Conservation (phyloP, 2,113 vertebrate genomes). For the Suncus etruscus region DNA sequence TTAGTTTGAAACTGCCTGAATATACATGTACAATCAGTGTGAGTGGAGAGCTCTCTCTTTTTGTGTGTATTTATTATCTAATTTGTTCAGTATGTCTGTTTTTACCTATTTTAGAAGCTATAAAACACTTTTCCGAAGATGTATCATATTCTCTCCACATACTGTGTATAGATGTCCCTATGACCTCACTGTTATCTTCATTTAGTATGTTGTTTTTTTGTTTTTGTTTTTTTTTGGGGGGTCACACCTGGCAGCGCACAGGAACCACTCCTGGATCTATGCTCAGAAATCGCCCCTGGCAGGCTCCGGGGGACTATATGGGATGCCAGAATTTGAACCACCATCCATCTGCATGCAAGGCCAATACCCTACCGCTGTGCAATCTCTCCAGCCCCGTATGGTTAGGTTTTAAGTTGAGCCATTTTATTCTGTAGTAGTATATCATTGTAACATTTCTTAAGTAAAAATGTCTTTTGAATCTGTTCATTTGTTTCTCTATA, state of each 20-base stretch:
- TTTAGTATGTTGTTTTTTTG: not conserved
- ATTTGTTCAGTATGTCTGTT: not conserved
- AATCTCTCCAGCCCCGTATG: too few relatives aligned
- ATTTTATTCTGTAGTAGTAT: not conserved
- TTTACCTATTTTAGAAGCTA: not conserved
- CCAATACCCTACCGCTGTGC: too few relatives aligned
- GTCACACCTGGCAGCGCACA: too few relatives aligned
- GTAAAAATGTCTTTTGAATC: not conserved
- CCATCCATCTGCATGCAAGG: too few relatives aligned
- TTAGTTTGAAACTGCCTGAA: constrained; percentile 37
- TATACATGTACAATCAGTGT: not conserved
- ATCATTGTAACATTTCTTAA: not conserved
- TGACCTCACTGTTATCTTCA: not conserved
- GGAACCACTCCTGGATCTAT: too few relatives aligned
- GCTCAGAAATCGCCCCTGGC: too few relatives aligned
- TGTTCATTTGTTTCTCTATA: not conserved
- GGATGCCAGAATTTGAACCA: too few relatives aligned
- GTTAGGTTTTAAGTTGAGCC: too few relatives aligned
- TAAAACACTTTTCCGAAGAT: not conserved
- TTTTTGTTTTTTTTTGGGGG: too few relatives aligned
- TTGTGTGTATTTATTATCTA: not conserved
- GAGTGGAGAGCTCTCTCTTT: not conserved
- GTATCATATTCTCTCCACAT: not conserved
- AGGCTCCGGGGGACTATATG: too few relatives aligned
- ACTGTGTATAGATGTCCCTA: not conserved